phyloP scores from a whole-genome alignment of 2,888 invertebrate genomes.

The Abscondita cerata region DNA sequence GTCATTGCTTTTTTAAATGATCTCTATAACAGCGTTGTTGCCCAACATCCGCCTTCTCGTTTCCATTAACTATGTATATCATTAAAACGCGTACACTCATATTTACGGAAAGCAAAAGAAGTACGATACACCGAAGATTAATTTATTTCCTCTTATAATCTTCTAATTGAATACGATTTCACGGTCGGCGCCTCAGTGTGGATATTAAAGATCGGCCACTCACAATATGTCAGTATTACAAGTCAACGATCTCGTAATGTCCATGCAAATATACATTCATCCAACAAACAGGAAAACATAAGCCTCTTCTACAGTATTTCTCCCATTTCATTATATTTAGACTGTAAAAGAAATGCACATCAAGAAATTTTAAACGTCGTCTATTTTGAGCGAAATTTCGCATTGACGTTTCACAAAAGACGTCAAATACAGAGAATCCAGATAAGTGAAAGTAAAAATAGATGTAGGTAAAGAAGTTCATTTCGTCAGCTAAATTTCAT shows the following conservation, averaged over 20 bases:
- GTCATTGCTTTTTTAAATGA: slow-evolving; percentile 28
- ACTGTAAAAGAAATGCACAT: no score
- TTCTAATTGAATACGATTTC: slow-evolving; percentile 50
- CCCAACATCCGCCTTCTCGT: slow-evolving; percentile 24
- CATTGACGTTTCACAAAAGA: slow-evolving; percentile 27
- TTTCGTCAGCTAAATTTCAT: slow-evolving; percentile 7
- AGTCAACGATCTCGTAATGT: slow-evolving; percentile 51
- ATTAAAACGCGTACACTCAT: background rate
- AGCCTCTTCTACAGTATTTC: slow-evolving; percentile 29
- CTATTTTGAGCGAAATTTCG: no score
- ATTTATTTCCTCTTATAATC: slow-evolving; percentile 45
- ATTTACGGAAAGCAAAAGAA: slow-evolving; percentile 3
- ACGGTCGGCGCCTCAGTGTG: slow-evolving; percentile 48
- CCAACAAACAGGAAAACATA: slow-evolving; percentile 36
- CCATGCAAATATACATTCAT: slow-evolving; percentile 42
- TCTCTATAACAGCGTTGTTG: slow-evolving; percentile 17
- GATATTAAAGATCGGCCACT: slow-evolving; percentile 40
- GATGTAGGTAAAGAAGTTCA: background rate
- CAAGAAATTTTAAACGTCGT: no score
- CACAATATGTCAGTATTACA: slow-evolving; percentile 52
- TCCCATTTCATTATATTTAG: slow-evolving; percentile 27
- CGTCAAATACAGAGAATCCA: no score
- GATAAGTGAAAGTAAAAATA: slow-evolving; percentile 5
- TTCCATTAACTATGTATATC: slow-evolving; percentile 19
- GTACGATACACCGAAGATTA: slow-evolving; percentile 11